Conservation (phyloP, 35 echinoderm and acorn worm genomes). For the Apostichopus californicus region DNA sequence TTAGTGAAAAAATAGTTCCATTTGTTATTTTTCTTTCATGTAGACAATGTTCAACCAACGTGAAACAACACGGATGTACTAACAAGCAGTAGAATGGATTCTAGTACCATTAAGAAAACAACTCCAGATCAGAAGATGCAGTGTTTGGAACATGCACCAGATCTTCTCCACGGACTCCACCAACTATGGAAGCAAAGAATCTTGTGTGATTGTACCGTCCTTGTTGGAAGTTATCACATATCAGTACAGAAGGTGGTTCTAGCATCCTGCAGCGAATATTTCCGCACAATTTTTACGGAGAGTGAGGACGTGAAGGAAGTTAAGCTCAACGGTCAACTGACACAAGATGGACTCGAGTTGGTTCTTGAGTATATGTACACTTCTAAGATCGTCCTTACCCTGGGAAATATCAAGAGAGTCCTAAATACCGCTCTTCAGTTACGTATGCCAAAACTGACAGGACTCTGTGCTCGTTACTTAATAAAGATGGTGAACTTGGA, state of each 20-base stretch:
- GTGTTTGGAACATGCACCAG: slow-evolving; percentile 62
- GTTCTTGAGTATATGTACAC: slow-evolving; percentile 93
- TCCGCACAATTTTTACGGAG: slow-evolving; percentile 73
- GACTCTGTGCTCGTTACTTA: slow-evolving; percentile 76
- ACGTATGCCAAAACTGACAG: slow-evolving; percentile 62
- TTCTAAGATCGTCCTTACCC: slow-evolving; percentile 77
- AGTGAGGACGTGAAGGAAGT: slow-evolving; percentile 82
- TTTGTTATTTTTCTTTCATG: too few species aligned
- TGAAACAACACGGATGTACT: background rate
- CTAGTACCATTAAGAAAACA: background rate
- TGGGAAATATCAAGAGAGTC: slow-evolving; percentile 77
- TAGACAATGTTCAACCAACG: too few species aligned
- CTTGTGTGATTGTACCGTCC: slow-evolving; percentile 86
- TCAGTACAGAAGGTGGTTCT: slow-evolving; percentile 80
- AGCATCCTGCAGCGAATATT: slow-evolving; percentile 95
- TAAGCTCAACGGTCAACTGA: slow-evolving; percentile 71
- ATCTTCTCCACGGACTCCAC: slow-evolving; percentile 70
- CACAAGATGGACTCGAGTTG: slow-evolving; percentile 69
- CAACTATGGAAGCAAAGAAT: slow-evolving; percentile 70
- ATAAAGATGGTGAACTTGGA: slow-evolving; percentile 63
- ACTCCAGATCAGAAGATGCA: slow-evolving; percentile 65
- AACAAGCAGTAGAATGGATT: background rate
- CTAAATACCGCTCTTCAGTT: slow-evolving; percentile 73
- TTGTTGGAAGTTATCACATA: slow-evolving; percentile 75
- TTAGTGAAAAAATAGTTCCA: too few species aligned